A percentile compares a stretch with the other conserved stretches of the same genome.
phyloP scores from a whole-genome alignment of 2,113 vertebrate genomes.

The Tamias sibiricus region DNA sequence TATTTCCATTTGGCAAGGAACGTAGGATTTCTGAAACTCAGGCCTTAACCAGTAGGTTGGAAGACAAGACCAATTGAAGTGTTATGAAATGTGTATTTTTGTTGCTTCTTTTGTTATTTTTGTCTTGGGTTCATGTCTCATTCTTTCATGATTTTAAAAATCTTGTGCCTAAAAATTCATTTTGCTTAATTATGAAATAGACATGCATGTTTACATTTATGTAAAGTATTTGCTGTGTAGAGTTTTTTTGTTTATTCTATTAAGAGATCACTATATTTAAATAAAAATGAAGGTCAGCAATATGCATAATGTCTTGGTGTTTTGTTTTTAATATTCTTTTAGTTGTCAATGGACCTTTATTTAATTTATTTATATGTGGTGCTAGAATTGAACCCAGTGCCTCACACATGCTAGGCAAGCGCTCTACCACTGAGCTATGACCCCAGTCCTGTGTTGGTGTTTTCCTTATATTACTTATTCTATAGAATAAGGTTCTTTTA shows the following conservation, averaged over 20 bases:
- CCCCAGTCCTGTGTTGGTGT: too few species aligned
- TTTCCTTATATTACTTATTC: too few species aligned
- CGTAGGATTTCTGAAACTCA: constrained; percentile 65
- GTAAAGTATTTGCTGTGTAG: constrained; percentile 74
- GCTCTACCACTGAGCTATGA: too few species aligned
- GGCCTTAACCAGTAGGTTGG: constrained; percentile 62
- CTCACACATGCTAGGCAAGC: too few species aligned
- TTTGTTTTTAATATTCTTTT: too few species aligned
- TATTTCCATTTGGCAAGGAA: constrained; percentile 58
- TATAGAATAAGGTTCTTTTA: not conserved
- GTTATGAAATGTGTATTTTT: constrained; percentile 41
- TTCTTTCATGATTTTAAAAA: constrained; percentile 75
- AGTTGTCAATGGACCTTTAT: too few species aligned
- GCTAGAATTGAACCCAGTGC: too few species aligned
- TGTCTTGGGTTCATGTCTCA: constrained; percentile 50
- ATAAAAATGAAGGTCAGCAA: constrained; percentile 78
- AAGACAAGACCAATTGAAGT: constrained; percentile 61
- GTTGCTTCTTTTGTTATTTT: constrained; percentile 57
- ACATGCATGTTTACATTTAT: constrained; percentile 78
- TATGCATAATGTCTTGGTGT: not conserved
- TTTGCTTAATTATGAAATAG: constrained; percentile 78
- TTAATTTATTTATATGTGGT: too few species aligned
- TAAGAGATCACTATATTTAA: constrained; percentile 81
- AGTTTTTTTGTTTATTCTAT: constrained; percentile 67
- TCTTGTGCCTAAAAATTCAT: constrained; percentile 73